Conservation (phyloP, 2,113 vertebrate genomes). For the Chionis minor region DNA sequence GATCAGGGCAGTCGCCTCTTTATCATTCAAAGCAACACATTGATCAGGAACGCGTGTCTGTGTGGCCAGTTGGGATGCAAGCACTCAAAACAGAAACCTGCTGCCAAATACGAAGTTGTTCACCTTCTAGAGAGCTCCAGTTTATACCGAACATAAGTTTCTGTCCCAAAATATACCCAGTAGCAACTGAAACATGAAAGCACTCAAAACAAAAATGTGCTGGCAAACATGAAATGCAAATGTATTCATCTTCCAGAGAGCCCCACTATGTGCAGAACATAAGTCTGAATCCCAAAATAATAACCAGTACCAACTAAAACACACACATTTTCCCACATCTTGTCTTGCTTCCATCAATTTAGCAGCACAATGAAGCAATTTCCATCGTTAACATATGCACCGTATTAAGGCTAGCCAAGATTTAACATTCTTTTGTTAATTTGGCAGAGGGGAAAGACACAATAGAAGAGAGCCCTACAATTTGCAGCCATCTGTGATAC, state of each 20-base stretch:
- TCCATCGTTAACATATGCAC: background rate
- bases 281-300: background rate
- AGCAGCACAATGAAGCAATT: background rate
- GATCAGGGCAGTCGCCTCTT: background rate
- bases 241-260: background rate
- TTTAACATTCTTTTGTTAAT: background rate
- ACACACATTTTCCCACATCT: background rate
- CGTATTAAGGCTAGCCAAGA: background rate
- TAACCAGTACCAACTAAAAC: background rate
- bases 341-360: background rate
- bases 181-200: background rate
- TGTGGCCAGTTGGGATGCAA: background rate
- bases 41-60: background rate
- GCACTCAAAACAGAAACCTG: background rate
- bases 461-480: background rate
- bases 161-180: background rate
- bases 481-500: background rate
- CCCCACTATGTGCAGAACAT: background rate
- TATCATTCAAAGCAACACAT: background rate
- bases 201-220: background rate
- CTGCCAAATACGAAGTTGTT: background rate
- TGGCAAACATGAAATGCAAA: slow-evolving; percentile 25
- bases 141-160: background rate
- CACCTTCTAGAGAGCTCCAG: background rate
- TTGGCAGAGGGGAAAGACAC: slow-evolving; percentile 1